phyloP scores from a whole-genome alignment of 2,888 invertebrate genomes.

The Orchesella flavescens region DNA sequence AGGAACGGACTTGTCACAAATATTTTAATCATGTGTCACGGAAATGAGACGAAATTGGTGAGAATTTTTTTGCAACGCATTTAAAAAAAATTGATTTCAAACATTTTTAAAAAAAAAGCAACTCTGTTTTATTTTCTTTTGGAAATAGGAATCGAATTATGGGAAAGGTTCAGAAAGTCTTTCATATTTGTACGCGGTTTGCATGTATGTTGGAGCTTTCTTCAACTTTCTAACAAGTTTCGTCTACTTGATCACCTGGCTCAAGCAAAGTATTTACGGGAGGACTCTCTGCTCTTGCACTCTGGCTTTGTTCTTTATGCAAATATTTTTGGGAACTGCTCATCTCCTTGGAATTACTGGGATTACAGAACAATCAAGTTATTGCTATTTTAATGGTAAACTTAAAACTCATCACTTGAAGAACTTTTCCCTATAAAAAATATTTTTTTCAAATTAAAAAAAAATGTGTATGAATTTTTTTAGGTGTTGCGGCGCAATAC shows the following conservation, averaged over 20 bases:
- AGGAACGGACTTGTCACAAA: neutral
- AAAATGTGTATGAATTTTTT: too few species aligned
- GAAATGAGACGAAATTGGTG: neutral
- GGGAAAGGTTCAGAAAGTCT: neutral
- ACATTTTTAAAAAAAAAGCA: too few species aligned
- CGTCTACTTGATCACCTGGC: constrained; percentile 20
- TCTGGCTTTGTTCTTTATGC: neutral
- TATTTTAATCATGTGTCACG: neutral
- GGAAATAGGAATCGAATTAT: neutral
- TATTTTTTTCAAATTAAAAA: too few species aligned
- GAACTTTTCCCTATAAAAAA: too few species aligned
- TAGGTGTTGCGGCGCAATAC: constrained; percentile 26
- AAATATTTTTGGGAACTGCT: constrained; percentile 23
- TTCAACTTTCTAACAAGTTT: constrained; percentile 14
- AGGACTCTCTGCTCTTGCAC: constrained; percentile 23
- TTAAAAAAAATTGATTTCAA: neutral
- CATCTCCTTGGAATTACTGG: constrained; percentile 6
- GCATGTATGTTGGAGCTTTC: constrained; percentile 74
- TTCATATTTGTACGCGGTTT: constrained; percentile 79
- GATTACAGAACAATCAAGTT: neutral
- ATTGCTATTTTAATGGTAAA: constrained; percentile 34
- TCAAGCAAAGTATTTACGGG: constrained; percentile 37
- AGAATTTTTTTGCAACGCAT: neutral
- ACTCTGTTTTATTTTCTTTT: neutral
- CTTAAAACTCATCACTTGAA: neutral